These are phyloP conservation scores for Linepithema humile DNA, from an alignment of 1,140 invertebrate genomes.

Conservation along the genomic window DNA sequence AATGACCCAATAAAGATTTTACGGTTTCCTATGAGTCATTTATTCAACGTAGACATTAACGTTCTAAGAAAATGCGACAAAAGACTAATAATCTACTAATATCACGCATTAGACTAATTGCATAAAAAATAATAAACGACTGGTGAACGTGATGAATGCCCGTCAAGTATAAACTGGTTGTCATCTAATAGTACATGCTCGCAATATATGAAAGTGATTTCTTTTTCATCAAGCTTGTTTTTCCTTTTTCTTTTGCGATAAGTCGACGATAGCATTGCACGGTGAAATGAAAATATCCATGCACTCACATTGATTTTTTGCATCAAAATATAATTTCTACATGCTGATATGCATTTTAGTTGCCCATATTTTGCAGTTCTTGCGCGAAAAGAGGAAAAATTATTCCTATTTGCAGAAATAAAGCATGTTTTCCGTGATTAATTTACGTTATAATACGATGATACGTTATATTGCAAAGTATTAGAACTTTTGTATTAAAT, in stretches of 20 bases:
- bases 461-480: too few relatives aligned
- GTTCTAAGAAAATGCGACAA: background rate
- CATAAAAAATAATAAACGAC: background rate
- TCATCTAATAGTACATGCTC: background rate
- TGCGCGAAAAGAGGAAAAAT: background rate
- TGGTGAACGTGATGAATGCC: constrained; percentile 30
- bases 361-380: background rate
- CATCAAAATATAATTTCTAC: background rate
- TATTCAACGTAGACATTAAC: too few relatives aligned
- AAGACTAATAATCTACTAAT: background rate
- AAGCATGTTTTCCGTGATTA: background rate
- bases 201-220: constrained; percentile 45
- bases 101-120: background rate
- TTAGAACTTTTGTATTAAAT: background rate
- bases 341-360: background rate
- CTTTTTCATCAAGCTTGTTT: constrained; percentile 29
- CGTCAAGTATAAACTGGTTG: constrained; percentile 1
- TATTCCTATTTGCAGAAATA: background rate
- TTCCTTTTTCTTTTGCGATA: constrained; percentile 40
- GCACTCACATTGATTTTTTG: background rate
- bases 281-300: constrained; percentile 24
- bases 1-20: background rate
- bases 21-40: background rate
- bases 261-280: too few relatives aligned
- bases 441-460: background rate